Percentiles rank a stretch among this genome's conserved stretches.
Conservation (phyloP, 1,140 invertebrate genomes). For the Drosophila insularis region DNA sequence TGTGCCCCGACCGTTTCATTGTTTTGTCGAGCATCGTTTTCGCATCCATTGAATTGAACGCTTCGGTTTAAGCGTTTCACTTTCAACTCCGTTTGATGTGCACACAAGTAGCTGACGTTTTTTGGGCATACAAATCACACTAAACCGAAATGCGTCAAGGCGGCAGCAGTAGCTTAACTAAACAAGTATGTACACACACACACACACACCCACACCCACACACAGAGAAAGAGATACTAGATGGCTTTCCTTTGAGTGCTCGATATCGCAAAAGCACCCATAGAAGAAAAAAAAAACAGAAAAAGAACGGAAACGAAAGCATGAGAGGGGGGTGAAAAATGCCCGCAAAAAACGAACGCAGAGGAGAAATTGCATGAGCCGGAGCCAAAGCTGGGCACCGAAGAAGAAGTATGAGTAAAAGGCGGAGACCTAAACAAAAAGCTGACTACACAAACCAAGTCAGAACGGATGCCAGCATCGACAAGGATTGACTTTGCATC, state of each 20-base stretch:
- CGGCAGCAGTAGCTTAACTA: slow-evolving; percentile 37
- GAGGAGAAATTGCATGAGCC: slow-evolving; percentile 33
- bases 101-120: slow-evolving; percentile 48
- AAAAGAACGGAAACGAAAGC: slow-evolving; percentile 7
- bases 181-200: slow-evolving; percentile 10
- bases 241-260: slow-evolving; percentile 71
- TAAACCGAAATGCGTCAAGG: slow-evolving; percentile 75
- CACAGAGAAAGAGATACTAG: slow-evolving; percentile 13
- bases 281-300: slow-evolving; percentile 31
- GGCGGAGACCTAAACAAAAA: slow-evolving; percentile 55
- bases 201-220: slow-evolving; percentile 3
- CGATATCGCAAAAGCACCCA: slow-evolving; percentile 29
- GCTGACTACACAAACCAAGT: slow-evolving; percentile 74
- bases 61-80: slow-evolving; percentile 64
- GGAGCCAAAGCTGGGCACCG: background rate
- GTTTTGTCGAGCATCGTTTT: slow-evolving; percentile 27
- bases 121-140: slow-evolving; percentile 68
- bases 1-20: background rate
- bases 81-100: slow-evolving; percentile 73
- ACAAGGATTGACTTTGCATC: slow-evolving; percentile 70
- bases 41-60: slow-evolving; percentile 36
- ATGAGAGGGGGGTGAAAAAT: slow-evolving; percentile 34
- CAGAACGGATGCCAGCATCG: slow-evolving; percentile 62
- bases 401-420: background rate
- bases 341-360: slow-evolving; percentile 61